These are phyloP conservation scores for Cotesia chilonis DNA, from an alignment of 1,140 invertebrate species.

Conservation along the genomic window DNA sequence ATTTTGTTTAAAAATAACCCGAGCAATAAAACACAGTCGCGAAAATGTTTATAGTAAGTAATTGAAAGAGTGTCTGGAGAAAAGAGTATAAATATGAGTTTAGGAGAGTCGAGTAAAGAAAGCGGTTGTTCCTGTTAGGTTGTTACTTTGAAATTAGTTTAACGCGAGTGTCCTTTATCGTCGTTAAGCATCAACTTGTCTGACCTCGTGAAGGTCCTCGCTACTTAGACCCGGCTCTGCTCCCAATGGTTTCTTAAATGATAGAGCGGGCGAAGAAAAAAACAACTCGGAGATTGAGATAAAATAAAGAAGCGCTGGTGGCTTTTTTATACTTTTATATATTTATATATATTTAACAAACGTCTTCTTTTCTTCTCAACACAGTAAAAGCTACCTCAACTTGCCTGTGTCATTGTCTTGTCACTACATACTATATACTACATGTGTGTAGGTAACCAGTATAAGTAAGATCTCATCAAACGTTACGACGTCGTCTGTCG, in stretches of 20 bases:
- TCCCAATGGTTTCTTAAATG: slow-evolving; percentile 15
- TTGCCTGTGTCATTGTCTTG: background rate
- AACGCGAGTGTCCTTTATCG: slow-evolving; percentile 32
- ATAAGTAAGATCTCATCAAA: slow-evolving; percentile 26
- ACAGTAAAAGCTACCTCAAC: background rate
- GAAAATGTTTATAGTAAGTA: slow-evolving; percentile 8
- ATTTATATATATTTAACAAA: background rate
- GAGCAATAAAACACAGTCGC: background rate
- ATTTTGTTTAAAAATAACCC: background rate
- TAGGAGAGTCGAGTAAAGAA: background rate
- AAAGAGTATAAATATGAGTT: background rate
- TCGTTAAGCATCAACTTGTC: slow-evolving; percentile 24
- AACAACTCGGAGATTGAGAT: background rate
- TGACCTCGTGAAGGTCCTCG: slow-evolving; percentile 21
- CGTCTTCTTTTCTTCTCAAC: no score
- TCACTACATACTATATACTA: no score
- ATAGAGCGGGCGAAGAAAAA: background rate
- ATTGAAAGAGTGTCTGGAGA: no score
- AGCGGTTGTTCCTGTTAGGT: background rate
- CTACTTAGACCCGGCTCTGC: slow-evolving; percentile 16
- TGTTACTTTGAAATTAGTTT: background rate
- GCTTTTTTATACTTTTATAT: no score
- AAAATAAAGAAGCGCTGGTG: no score
- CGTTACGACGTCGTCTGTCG: slow-evolving; percentile 34
- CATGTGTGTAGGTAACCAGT: background rate